Evolutionary conservation across 30 jellyfish, hydroid and myxozoan genomes (phyloP), one percentile per base, ranked within the genome.

Genomic region (Turritopsis dohrnii): DNA sequence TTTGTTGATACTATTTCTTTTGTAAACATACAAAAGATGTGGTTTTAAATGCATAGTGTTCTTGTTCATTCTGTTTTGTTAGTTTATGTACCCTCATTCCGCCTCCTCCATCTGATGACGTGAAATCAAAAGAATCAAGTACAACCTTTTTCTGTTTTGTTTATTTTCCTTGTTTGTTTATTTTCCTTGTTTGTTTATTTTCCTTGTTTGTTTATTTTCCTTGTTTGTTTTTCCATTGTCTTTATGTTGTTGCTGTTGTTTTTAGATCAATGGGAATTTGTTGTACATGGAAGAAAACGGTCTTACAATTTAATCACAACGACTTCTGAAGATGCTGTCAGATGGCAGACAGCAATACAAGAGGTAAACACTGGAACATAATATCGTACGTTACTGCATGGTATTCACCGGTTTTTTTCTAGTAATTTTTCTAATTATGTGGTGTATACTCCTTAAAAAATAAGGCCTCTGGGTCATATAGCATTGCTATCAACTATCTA

Each of bases 31-130:
- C n/a, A n/a, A n/a, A n/a, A n/a, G n/a, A n/a, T 69, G 77, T 69
- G 30, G 16, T 69, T 74, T 8, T 30, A 8, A n/a, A 74, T 26
- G 25, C 31, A 3, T 3, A 25, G 27, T n/a, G 13, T 74, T 4
- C n/a, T 1, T 23, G 8, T 29, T 41, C 9, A 3, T 41, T 41
- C 13, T 41, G 53, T 52, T 66, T 7, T 88, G 74, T 16, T 69
- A 94, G 99, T 65, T 87, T 94, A 23, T 94, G 99, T 81, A 94
- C 99, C 13, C 96, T 94, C 24, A 89, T 94, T 13, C 92, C 95
- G 9, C 99, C 99, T 16, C 99, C 99, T 18, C 65, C 96, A 72
- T 90, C 97, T 16, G 99, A 94, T 29, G 99, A 94, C 65, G 91
- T 81, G 29, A 94, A 94, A 84, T 85, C 93, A 65, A 79, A 85